A percentile compares a stretch with the other conserved stretches of the same genome.
phyloP scores from a whole-genome alignment of 2,113 vertebrate species.

The Sphaerodactylus townsendi region DNA sequence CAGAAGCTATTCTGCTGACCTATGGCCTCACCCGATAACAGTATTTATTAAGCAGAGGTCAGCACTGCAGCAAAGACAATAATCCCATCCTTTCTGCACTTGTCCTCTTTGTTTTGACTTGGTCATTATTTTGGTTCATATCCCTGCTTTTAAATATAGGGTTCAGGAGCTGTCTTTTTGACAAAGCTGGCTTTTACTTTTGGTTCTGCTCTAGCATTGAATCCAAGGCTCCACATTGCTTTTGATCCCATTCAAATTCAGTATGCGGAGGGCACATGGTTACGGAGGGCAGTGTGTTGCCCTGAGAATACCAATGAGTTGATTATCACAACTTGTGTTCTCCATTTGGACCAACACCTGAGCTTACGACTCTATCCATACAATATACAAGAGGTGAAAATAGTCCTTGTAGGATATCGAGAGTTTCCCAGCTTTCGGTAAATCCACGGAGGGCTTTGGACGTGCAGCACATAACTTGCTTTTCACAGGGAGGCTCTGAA shows the following conservation, averaged over 20 bases:
- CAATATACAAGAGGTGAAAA: background rate
- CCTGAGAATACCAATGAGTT: background rate
- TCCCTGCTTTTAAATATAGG: rapidly evolving
- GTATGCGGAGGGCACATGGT: rapidly evolving
- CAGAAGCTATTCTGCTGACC: no score
- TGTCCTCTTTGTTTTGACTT: background rate
- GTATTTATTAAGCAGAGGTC: background rate
- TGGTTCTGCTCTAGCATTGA: background rate
- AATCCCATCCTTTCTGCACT: background rate
- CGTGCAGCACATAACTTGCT: background rate
- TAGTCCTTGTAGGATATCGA: background rate
- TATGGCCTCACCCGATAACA: no score
- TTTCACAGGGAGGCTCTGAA: background rate
- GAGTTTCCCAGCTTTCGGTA: background rate
- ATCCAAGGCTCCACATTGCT: background rate
- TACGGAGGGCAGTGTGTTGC: background rate
- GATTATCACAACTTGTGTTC: background rate
- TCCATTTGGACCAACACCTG: background rate
- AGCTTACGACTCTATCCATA: background rate
- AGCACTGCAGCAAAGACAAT: background rate
- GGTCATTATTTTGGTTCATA: background rate
- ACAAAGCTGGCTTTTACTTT: background rate
- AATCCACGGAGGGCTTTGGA: background rate
- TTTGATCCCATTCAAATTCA: background rate
- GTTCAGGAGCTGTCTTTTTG: background rate